Evolutionary conservation across 2,113 vertebrate species (phyloP), one percentile per base, ranked within the genome.

Genomic region (Pandion haliaetus): DNA sequence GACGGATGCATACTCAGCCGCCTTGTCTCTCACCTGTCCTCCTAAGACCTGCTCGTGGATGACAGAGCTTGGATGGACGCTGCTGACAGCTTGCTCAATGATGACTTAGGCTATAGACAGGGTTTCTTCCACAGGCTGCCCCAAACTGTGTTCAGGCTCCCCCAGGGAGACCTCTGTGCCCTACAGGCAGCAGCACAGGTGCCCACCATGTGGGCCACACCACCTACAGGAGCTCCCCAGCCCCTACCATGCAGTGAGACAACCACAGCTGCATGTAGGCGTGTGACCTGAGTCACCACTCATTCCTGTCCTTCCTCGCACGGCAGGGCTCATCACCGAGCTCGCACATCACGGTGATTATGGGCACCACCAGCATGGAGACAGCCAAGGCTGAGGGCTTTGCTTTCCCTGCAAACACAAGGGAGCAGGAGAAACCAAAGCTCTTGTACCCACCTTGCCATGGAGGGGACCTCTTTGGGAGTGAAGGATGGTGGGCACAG

Each of bases 291-390:
- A 50, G 61, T 49, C 61, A 50, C 19, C 2, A 1, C 50, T n/a
- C 42, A 34, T 9, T 54, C 14, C 36, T 1, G 3, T 42, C 62
- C 72, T 50, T 17, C 52, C 36, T 86, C 0, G 3, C 62, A 44
- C 1, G 6, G 36, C 73, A 86, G 45, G 26, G 54, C 38, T 57
- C 62, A 16, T 24, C 25, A 17, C 17, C 0, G 10, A 25, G 31
- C 25, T 17, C 3, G 0, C 26, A 14, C 36, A 8, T 17, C 25
- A 13, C 1, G 6, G 26, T 21, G 54, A 69, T 26, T 1, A 2
- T 31, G 31, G 31, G 31, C n/a, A 50, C 52, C 31, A n/a, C 25
- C 4, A 2, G 44, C 10, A 3, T 12, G 31, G 31, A 49, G 52
- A n/a, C 20, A 16, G 42, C 72, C 20, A 36, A 59, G 63, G 32